Conservation (phyloP, 2,888 invertebrate species). For the Temnothorax unifasciatus region DNA sequence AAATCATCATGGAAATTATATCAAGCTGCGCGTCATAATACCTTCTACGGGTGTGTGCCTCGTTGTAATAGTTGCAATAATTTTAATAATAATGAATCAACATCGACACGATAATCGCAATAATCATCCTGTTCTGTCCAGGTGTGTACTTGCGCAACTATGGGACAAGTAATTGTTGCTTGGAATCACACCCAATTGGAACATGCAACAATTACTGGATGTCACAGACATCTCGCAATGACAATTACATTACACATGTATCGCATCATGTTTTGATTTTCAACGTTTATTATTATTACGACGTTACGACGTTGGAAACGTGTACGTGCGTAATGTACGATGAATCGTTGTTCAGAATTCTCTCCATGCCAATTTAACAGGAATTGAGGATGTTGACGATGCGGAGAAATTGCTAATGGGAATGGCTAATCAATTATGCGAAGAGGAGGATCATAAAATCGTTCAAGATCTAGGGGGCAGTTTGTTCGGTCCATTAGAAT, state of each 20-base stretch:
- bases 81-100: too few species aligned
- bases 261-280: too few species aligned
- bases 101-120: background rate
- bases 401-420: conserved; percentile 88
- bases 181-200: conserved; percentile 82
- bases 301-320: background rate
- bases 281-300: too few species aligned
- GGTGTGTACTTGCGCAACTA: conserved; percentile 87
- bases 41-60: too few species aligned
- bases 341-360: conserved; percentile 78
- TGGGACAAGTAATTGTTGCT: conserved; percentile 83
- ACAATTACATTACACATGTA: conserved; percentile 1
- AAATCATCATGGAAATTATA: background rate
- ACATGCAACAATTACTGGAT: conserved; percentile 88
- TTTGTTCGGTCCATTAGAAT: conserved; percentile 88
- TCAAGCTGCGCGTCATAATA: background rate
- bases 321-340: background rate
- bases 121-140: background rate
- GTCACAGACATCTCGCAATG: conserved; percentile 83
- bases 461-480: conserved; percentile 88
- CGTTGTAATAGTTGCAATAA: background rate
- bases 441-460: conserved; percentile 80
- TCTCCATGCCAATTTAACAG: conserved; percentile 64
- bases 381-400: conserved; percentile 80
- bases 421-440: conserved; percentile 80